phyloP scores from a whole-genome alignment of 2,797 vertebrate genomes.

The Erethizon dorsatum region DNA sequence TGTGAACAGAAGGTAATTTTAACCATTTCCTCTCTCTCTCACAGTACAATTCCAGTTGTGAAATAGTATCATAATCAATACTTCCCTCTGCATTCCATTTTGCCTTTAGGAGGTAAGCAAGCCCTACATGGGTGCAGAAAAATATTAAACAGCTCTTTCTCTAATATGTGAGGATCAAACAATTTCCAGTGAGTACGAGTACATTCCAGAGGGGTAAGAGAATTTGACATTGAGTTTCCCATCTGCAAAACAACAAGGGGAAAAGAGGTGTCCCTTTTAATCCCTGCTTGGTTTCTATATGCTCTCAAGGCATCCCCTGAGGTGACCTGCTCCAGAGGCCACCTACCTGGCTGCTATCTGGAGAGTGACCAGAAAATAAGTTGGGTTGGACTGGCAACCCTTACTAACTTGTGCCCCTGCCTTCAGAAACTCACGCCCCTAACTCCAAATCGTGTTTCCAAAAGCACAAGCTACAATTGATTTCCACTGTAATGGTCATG shows the following conservation, averaged over 20 bases:
- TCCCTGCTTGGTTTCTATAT: background rate
- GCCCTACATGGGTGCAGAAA: background rate
- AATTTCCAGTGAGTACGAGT: background rate
- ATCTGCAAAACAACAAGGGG: background rate
- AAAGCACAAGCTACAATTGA: background rate
- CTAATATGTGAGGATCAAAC: background rate
- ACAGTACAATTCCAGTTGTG: background rate
- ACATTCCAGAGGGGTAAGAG: background rate
- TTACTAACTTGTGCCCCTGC: background rate
- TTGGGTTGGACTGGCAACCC: no score
- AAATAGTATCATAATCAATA: background rate
- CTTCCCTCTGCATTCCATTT: background rate
- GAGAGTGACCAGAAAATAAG: background rate
- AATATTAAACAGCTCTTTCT: background rate
- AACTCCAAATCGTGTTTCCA: background rate
- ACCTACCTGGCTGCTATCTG: no score
- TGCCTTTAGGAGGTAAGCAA: background rate
- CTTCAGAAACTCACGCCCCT: background rate
- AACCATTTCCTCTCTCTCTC: background rate
- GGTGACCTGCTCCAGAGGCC: background rate
- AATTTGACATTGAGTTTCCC: background rate
- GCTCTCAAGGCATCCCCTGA: background rate
- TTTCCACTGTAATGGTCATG: background rate
- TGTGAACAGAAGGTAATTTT: background rate
- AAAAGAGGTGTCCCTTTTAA: background rate